phyloP scores from a whole-genome alignment of 2,888 invertebrate genomes.

The Diplolepis rosae region DNA sequence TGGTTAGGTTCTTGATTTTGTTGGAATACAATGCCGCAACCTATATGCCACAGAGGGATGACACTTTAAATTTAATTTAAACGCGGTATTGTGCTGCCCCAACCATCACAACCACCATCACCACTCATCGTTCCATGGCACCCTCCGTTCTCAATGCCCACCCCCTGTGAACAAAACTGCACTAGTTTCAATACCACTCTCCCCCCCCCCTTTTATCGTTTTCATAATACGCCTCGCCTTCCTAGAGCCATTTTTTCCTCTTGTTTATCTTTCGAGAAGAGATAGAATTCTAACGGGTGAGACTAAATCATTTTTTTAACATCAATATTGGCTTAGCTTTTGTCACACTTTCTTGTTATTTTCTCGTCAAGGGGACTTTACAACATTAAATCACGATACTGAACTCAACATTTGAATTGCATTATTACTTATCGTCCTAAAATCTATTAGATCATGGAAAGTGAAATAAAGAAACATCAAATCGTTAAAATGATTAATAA shows the following conservation, averaged over 20 bases:
- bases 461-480: too few relatives aligned
- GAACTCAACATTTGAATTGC: not conserved
- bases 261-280: slow-evolving; percentile 57
- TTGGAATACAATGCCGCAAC: slow-evolving; percentile 51
- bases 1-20: slow-evolving; percentile 6
- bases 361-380: slow-evolving; percentile 19
- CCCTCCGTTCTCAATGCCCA: slow-evolving; percentile 40
- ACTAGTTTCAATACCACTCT: slow-evolving; percentile 50
- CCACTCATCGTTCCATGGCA: slow-evolving; percentile 42
- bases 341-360: slow-evolving; percentile 33
- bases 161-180: slow-evolving; percentile 48
- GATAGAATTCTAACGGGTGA: slow-evolving; percentile 43
- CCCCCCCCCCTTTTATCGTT: slow-evolving; percentile 42
- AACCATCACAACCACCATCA: slow-evolving; percentile 41
- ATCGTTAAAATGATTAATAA: too few relatives aligned
- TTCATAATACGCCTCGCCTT: slow-evolving; percentile 45
- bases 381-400: slow-evolving; percentile 5
- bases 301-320: slow-evolving; percentile 63
- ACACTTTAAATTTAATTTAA: slow-evolving; percentile 69
- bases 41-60: slow-evolving; percentile 60
- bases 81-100: slow-evolving; percentile 59
- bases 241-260: slow-evolving; percentile 37
- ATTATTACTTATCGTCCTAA: slow-evolving; percentile 16
- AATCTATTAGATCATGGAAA: too few relatives aligned
- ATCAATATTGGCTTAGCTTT: slow-evolving; percentile 65